Evolutionary conservation across 1,140 invertebrate species (phyloP).

Genomic region (Apolygus lucorum): DNA sequence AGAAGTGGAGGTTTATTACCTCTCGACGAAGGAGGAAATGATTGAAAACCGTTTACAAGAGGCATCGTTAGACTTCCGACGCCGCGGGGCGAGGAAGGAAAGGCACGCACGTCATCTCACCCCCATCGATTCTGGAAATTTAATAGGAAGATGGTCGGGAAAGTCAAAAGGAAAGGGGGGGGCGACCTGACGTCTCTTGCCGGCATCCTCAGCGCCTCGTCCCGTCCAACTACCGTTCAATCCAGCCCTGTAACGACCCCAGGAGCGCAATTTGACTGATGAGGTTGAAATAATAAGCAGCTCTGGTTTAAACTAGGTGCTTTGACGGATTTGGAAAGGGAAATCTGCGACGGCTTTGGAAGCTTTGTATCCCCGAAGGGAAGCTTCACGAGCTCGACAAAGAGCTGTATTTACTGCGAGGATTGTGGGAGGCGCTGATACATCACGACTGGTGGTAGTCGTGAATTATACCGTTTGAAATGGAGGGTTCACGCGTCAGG

Average conservation of each 20-base stretch:
- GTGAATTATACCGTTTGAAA: too few species aligned
- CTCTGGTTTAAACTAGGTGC: neutral
- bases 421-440: too few species aligned
- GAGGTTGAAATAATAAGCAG: conserved; percentile 15
- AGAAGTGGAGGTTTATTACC: neutral
- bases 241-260: neutral
- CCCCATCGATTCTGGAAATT: neutral
- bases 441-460: too few species aligned
- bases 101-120: neutral
- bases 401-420: too few species aligned
- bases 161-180: neutral
- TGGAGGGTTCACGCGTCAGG: too few species aligned
- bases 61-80: neutral
- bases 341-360: too few species aligned
- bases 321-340: neutral
- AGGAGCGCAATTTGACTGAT: neutral
- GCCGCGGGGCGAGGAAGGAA: neutral
- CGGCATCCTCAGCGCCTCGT: too few species aligned
- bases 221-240: neutral
- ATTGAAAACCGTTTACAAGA: neutral
- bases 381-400: neutral
- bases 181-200: too few species aligned
- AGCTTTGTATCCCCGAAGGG: neutral
- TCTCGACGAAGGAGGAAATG: neutral
- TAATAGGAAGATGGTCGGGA: neutral